Base-by-base conservation (phyloP, 2,113 vertebrate genomes). In the Lepisosteus oculatus region DNA sequence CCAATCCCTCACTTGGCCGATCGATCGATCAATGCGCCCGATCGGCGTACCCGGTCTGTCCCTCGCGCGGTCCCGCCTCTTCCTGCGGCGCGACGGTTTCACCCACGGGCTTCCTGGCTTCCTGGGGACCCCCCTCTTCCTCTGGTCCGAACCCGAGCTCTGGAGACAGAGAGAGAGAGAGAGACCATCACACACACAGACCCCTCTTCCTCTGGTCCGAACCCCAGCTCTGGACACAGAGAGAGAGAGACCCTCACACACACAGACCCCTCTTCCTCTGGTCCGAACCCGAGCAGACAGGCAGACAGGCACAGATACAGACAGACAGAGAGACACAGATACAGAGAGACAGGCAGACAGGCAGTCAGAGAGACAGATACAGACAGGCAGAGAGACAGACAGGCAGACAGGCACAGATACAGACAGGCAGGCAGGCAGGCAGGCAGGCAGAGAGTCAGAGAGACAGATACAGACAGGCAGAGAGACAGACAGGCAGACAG, bases 21-120 rank as follows among this genome's bases (percentile, higher is more conserved):
- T 11, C 74, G 70, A 69, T 87, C 7, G 56, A 29, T 3, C 86
- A 61, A 72, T 69, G 6, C 54, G 51, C 65, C 8, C 6, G 11
- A 8, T 61, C 55, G 8, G 68, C 42, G 43, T 8, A 15, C 0
- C 68, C 8, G 55, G 11, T 73, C 80, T 71, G 55, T 76, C n/a
- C 74, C 83, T 76, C 79, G 17, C 17, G 4, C 0, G 1, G 45
- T 8, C 3, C 2, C 81, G 54, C 76, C 82, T 86, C 8, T 84
- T 80, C 55, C 89, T 90, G 29, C 91, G 90, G 65, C 89, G 84
- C 0, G 88, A 85, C 0, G 80, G 88, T 29, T 80, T 88, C 42
- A 91, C 84, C 93, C 95, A 95, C 0, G 86, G 85, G 54, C 89
- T 92, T 66, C 92, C n/a, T n/a, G n/a, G n/a, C n/a, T 88, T 89